These are phyloP conservation scores for Trachops cirrhosus DNA, from an alignment of 2,797 vertebrate species.

Conservation along the genomic window DNA sequence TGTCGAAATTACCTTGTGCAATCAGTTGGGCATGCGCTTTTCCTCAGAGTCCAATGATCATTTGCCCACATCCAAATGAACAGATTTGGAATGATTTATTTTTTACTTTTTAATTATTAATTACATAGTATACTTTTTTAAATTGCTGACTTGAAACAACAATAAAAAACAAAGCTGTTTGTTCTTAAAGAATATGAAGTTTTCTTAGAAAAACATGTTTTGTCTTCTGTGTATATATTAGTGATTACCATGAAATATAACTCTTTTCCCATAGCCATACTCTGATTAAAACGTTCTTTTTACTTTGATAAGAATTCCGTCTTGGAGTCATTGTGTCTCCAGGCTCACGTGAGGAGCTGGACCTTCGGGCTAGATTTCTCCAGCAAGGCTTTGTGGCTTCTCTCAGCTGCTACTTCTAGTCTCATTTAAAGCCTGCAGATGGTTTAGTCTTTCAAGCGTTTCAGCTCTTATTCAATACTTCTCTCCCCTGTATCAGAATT, in stretches of 20 bases:
- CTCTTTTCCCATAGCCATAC: neutral
- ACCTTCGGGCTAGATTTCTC: neutral
- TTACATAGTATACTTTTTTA: neutral
- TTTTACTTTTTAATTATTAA: constrained; percentile 7
- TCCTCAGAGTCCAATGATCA: neutral
- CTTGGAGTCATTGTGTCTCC: neutral
- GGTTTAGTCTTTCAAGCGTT: neutral
- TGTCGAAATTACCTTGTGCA: neutral
- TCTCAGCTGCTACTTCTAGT: neutral
- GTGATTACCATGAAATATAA: constrained; percentile 1
- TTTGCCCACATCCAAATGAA: neutral
- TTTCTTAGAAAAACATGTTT: neutral
- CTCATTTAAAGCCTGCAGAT: neutral
- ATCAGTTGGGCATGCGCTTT: neutral
- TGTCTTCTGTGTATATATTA: neutral
- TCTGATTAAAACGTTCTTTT: constrained; percentile 29
- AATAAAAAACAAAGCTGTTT: constrained; percentile 8
- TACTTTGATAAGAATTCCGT: neutral
- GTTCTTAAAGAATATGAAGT: neutral
- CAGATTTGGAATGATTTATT: neutral
- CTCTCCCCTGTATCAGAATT: constrained; percentile 15
- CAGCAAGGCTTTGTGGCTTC: neutral
- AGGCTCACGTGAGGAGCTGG: neutral
- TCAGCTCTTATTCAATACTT: neutral
- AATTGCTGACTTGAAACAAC: neutral